Conservation (phyloP, 2,797 vertebrate genomes). For the Ceryle rudis region DNA sequence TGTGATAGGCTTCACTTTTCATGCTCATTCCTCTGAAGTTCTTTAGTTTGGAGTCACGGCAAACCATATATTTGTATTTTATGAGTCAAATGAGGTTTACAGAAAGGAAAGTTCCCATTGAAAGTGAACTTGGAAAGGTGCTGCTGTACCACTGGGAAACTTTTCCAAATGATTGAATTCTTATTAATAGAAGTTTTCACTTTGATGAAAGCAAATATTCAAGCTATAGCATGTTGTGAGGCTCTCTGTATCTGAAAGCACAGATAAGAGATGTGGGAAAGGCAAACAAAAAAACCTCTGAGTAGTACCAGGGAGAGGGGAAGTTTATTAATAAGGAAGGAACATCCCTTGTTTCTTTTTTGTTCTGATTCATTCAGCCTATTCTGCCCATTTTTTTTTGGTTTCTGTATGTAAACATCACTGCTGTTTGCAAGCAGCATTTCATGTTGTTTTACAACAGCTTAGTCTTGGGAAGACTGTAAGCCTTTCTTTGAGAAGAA, state of each 20-base stretch:
- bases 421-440: neutral
- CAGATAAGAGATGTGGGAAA: slow-evolving; percentile 30
- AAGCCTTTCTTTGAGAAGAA: neutral
- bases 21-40: neutral
- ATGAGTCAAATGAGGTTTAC: neutral
- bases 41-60: neutral
- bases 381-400: neutral
- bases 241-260: neutral
- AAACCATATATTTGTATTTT: neutral
- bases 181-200: slow-evolving; percentile 12
- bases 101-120: neutral
- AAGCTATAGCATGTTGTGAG: neutral
- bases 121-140: neutral
- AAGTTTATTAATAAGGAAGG: neutral
- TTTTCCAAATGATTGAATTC: slow-evolving; percentile 10
- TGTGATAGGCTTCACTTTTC: slow-evolving; percentile 9
- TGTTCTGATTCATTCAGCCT: neutral
- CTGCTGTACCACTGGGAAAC: neutral
- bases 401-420: neutral
- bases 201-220: slow-evolving; percentile 18
- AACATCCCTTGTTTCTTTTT: neutral
- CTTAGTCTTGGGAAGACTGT: neutral
- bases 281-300: neutral
- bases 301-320: neutral
- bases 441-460: neutral